Base-by-base conservation (phyloP, 1,140 invertebrate genomes). In the Trissolcus basalis region DNA sequence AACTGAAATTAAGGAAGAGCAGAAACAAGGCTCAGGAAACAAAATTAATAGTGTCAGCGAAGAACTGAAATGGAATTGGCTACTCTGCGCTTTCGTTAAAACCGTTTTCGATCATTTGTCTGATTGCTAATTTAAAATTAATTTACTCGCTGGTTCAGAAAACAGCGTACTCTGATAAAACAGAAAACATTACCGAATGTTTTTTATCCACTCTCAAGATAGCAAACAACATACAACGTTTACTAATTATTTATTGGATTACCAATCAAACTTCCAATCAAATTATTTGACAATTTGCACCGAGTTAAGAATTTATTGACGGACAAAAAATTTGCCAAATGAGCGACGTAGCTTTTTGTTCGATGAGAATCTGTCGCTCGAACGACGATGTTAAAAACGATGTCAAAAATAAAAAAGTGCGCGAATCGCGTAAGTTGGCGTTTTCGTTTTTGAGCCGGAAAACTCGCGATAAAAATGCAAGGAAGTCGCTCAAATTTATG, bases 391-490 rank as follows among this genome's bases (percentile, higher is more conserved):
- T 27, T 27, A 3, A 27, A 27, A 27, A 27, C 19, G 19, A 27
- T 27, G 19, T 27, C 6, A 3, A 6, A 27, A 27, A 27, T 27
- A 27, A 27, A 27, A 27, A 27, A 27, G 1, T 27, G 19, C 19
- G 68, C 64, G 47, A 36, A 19, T 39, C 33, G 48, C 63, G 69
- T 65, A 65, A 72, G 59, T 72, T 77, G 45, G 55, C 49, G 51
- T 70, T 60, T 71, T 70, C 51, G 65, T 60, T 70, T 78, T 71
- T 67, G 76, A 74, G 56, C 56, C 54, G 61, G 47, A 70, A 67
- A 70, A 55, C 70, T 70, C 60, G n/a, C n/a, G 76, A 74, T 78
- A 78, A 78, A 74, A 78, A 78, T 78, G 70, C 76, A 78, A 70
- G 65, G 56, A 78, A 68, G 74, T 65, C 61, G 54, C 60, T 70